Percentiles rank a stretch among this genome's conserved stretches.
Conservation (phyloP, 2,797 vertebrate species). For the Apogon hyalosoma region DNA sequence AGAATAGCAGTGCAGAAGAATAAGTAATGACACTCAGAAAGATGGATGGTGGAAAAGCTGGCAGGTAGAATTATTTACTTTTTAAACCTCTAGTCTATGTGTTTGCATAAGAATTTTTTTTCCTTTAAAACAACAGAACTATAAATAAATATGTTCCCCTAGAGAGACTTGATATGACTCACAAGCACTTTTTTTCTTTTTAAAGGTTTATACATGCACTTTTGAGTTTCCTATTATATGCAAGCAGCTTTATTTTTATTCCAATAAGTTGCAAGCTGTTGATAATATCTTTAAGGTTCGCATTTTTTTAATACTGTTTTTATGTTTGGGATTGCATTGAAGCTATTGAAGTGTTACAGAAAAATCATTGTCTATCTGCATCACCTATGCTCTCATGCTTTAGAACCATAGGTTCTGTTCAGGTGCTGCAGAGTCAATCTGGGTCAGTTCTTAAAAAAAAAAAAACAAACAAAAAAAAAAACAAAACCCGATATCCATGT, state of each 20-base stretch:
- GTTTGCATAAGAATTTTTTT: neutral
- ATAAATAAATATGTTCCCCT: no score
- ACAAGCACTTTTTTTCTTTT: no score
- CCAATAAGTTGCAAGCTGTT: neutral
- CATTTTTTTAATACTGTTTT: constrained; percentile 13
- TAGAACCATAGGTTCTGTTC: neutral
- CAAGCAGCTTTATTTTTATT: constrained; percentile 8
- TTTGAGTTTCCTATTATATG: neutral
- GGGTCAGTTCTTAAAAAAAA: constrained; percentile 14
- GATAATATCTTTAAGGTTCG: constrained; percentile 13
- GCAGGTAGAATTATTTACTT: constrained; percentile 31
- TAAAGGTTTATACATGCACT: no score
- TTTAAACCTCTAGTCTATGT: constrained; percentile 5
- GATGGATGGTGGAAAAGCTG: constrained; percentile 29
- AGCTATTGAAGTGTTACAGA: constrained; percentile 1
- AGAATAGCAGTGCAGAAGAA: constrained; percentile 29
- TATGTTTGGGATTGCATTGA: constrained; percentile 18
- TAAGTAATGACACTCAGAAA: constrained; percentile 46
- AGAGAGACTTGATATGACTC: no score
- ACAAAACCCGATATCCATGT: neutral
- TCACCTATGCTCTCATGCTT: neutral
- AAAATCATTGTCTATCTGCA: neutral
- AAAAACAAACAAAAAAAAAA: no score
- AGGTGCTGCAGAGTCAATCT: constrained; percentile 1
- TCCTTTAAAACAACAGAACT: neutral